Evolutionary conservation across 1,140 invertebrate species (phyloP).

Genomic region (Drosophila suzukii): DNA sequence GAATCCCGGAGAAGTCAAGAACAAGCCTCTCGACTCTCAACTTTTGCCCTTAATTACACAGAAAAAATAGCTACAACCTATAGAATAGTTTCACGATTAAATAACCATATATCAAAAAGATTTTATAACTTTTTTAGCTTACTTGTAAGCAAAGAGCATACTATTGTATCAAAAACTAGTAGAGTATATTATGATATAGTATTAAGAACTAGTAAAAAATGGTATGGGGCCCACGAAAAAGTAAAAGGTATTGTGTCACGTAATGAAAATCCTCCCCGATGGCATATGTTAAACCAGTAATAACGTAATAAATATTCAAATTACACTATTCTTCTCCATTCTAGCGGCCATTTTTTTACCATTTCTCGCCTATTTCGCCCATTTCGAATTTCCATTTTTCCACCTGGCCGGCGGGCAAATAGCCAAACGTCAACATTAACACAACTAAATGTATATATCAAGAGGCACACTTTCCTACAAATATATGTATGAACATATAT

Average conservation of each 20-base stretch:
- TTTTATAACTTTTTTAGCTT: not conserved
- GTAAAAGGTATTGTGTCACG: conserved; percentile 19
- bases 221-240: not conserved
- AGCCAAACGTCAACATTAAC: conserved; percentile 74
- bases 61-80: not conserved
- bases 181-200: not conserved
- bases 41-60: conserved; percentile 25
- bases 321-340: conserved; percentile 59
- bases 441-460: conserved; percentile 76
- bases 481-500: conserved; percentile 1
- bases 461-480: not conserved
- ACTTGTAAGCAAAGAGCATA: not conserved
- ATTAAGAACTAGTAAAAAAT: not conserved
- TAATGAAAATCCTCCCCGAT: conserved; percentile 46
- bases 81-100: not conserved
- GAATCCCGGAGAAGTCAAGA: conserved; percentile 20
- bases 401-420: conserved; percentile 62
- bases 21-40: conserved; percentile 10
- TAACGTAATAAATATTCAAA: conserved; percentile 83
- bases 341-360: conserved; percentile 40
- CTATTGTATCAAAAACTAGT: not conserved
- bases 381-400: conserved; percentile 59
- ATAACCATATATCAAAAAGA: not conserved
- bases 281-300: conserved; percentile 36
- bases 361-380: conserved; percentile 35